phyloP scores from a whole-genome alignment of 1,140 invertebrate species.

The Calosoma granatense region DNA sequence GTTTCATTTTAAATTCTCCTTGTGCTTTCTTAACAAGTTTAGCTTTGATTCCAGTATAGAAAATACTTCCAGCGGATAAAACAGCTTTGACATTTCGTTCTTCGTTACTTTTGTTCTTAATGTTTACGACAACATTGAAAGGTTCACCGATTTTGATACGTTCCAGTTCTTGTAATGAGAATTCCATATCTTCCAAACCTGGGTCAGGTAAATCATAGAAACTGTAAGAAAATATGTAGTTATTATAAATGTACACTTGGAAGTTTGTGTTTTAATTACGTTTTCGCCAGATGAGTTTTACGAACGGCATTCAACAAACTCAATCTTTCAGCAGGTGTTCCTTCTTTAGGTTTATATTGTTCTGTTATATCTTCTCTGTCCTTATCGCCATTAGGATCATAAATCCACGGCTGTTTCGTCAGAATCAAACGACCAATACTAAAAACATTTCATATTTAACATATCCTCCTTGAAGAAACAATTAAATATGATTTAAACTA shows the following conservation, averaged over 20 bases:
- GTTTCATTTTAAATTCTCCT: constrained; percentile 48
- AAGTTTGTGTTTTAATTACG: constrained; percentile 24
- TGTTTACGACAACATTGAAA: constrained; percentile 53
- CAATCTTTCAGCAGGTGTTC: constrained; percentile 52
- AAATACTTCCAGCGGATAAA: constrained; percentile 57
- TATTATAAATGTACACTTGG: not conserved
- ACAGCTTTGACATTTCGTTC: constrained; percentile 45
- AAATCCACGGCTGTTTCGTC: constrained; percentile 63
- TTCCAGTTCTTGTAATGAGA: constrained; percentile 57
- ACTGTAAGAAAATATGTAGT: constrained; percentile 24
- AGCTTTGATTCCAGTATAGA: constrained; percentile 64
- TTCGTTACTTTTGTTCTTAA: constrained; percentile 53
- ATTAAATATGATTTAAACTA: not conserved
- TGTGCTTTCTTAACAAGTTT: constrained; percentile 56
- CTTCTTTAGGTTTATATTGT: constrained; percentile 66
- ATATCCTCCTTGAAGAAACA: too few species aligned
- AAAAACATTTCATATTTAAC: constrained; percentile 17
- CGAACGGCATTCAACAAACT: constrained; percentile 57
- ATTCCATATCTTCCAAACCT: constrained; percentile 51
- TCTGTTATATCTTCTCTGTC: constrained; percentile 60
- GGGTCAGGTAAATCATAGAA: constrained; percentile 48
- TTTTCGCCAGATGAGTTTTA: constrained; percentile 49
- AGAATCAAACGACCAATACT: constrained; percentile 66
- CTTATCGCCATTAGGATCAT: constrained; percentile 54
- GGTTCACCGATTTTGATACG: constrained; percentile 55